Base-by-base conservation (phyloP, 2,113 vertebrate genomes). In the Scopus umbretta region DNA sequence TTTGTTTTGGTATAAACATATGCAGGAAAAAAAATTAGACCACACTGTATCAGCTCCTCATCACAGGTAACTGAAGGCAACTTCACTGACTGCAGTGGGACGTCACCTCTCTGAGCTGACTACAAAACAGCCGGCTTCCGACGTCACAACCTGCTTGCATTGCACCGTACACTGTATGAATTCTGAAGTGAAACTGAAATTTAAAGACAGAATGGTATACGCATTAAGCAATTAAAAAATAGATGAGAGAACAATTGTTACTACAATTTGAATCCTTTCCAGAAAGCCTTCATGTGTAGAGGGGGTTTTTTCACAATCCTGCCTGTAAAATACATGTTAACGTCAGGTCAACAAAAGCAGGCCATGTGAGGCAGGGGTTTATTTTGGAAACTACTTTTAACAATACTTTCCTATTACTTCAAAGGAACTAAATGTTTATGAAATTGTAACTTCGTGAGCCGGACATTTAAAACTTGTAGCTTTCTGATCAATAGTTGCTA, bases 141-240 rank as follows among this genome's bases (percentile, higher is more conserved):
- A 7, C 9, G 17, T 8, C 18, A 5, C 45, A 68, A 53, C 18
- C 17, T 42, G 34, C 30, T n/a, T 50, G 19, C 30, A 47, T 53
- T 5, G 0, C 38, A 38, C 11, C 2, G 4, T 7, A 43, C 6
- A 2, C 29, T 16, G 9, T 7, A 23, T 16, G 32, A 62, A 55
- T 56, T 58, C n/a, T 26, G 66, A 56, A 61, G 13, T 23, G 25
- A 73, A 76, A 81, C 0, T 20, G 7, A 90, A 72, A 68, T 72
- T 47, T 72, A 32, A 72, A 86, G n/a, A n/a, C 22, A 52, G 32
- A 91, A 71, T 4, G 70, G 26, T 8, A 58, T 29, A 53, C 10
- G 42, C 5, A 16, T 36, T 19, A 67, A 23, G 9, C 5, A 52
- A 40, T 7, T 43, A 13, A 59, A 82, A 92, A 62, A 59, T 21